These are phyloP conservation scores for Oncorhynchus kisutch DNA, from an alignment of 2,113 vertebrate species.

Conservation along the genomic window DNA sequence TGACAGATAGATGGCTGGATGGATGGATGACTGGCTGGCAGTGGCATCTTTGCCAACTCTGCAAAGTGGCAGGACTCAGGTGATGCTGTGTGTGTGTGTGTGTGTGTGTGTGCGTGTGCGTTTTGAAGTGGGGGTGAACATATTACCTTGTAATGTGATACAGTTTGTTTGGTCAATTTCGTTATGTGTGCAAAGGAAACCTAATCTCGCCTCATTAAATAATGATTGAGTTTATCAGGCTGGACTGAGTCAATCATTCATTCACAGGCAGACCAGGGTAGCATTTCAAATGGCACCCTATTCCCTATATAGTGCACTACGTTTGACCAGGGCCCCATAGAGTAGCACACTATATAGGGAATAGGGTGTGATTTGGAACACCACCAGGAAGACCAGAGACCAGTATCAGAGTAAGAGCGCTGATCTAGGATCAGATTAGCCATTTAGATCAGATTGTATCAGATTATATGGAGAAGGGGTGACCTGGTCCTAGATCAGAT, in stretches of 20 bases:
- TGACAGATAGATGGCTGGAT: too few relatives aligned
- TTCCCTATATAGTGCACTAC: neutral
- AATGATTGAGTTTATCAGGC: slow-evolving; percentile 50
- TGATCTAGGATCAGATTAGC: too few relatives aligned
- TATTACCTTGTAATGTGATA: slow-evolving; percentile 38
- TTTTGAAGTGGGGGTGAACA: slow-evolving; percentile 21
- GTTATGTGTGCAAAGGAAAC: slow-evolving; percentile 45
- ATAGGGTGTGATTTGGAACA: too few relatives aligned
- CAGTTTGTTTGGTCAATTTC: slow-evolving; percentile 20
- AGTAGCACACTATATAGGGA: neutral
- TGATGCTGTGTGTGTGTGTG: neutral
- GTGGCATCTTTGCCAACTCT: slow-evolving; percentile 42
- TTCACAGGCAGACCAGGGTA: slow-evolving; percentile 2
- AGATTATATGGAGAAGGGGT: too few relatives aligned
- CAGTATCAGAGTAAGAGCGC: too few relatives aligned
- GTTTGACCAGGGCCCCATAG: neutral
- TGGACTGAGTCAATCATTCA: slow-evolving; percentile 48
- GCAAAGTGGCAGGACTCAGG: slow-evolving; percentile 44
- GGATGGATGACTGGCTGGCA: neutral
- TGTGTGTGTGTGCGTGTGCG: slow-evolving; percentile 8
- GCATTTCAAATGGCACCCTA: neutral
- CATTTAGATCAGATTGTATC: too few relatives aligned
- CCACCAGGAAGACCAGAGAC: too few relatives aligned
- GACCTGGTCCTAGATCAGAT: too few relatives aligned
- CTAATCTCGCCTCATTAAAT: slow-evolving; percentile 67